A percentile compares a stretch with the other conserved stretches of the same genome.
These are phyloP conservation scores for Scotopteryx bipunctaria DNA, from an alignment of 2,888 invertebrate genomes.

Conservation along the genomic window DNA sequence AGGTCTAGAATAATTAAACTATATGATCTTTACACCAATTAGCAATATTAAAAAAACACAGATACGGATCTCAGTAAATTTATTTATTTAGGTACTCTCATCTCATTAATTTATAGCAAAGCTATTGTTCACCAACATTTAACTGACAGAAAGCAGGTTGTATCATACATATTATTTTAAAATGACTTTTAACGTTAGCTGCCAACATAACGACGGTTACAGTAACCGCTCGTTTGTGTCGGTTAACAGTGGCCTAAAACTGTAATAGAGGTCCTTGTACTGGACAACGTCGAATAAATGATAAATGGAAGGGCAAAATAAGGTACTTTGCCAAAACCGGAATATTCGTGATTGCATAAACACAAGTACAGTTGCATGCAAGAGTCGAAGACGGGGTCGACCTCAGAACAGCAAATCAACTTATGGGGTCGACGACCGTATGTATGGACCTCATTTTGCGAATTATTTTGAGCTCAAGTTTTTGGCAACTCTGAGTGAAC, in stretches of 20 bases:
- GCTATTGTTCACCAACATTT: no score
- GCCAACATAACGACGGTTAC: background rate
- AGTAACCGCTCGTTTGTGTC: background rate
- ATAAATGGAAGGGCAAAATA: conserved; percentile 48
- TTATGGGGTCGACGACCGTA: no score
- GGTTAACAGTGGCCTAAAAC: background rate
- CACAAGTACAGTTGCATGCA: conserved; percentile 57
- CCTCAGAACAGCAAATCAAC: conserved; percentile 62
- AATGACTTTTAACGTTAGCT: no score
- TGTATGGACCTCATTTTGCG: conserved; percentile 61
- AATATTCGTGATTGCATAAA: conserved; percentile 66
- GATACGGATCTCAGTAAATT: no score
- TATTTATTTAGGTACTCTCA: no score
- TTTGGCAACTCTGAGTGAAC: background rate
- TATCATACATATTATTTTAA: no score
- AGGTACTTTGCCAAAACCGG: conserved; percentile 56
- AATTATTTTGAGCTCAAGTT: conserved; percentile 28
- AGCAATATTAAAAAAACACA: background rate
- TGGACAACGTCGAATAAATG: conserved; percentile 38
- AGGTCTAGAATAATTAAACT: no score
- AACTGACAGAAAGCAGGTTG: no score
- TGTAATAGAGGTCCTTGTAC: conserved; percentile 40
- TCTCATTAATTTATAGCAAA: no score
- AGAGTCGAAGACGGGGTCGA: conserved; percentile 56
- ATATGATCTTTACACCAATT: background rate